phyloP scores from a whole-genome alignment of 2,797 vertebrate genomes.

The Eulemur mongoz region DNA sequence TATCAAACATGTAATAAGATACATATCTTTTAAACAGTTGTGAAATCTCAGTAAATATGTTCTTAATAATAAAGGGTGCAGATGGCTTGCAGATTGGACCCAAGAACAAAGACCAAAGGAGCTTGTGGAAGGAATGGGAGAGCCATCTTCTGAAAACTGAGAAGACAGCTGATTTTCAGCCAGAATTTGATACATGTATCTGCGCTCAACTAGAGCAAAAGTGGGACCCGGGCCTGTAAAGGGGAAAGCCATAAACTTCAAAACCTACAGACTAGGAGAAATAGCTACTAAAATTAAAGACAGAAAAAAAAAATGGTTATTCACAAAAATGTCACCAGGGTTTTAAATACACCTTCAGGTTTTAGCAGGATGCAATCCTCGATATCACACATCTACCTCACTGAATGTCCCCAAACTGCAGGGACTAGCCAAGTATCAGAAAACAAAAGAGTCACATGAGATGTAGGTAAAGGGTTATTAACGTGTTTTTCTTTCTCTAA shows the following conservation, averaged over 20 bases:
- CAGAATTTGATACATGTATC: constrained; percentile 79
- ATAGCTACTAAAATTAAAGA: constrained; percentile 28
- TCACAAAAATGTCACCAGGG: not conserved
- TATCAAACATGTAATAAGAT: constrained; percentile 85
- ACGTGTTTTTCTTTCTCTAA: constrained; percentile 70
- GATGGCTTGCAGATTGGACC: constrained; percentile 79
- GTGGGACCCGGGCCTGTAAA: constrained; percentile 57
- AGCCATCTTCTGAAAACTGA: constrained; percentile 77
- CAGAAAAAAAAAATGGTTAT: not conserved
- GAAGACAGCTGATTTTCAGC: constrained; percentile 72
- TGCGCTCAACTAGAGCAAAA: constrained; percentile 51
- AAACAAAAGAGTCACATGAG: constrained; percentile 68
- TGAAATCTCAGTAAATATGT: constrained; percentile 85
- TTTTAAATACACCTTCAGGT: not conserved
- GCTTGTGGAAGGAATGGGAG: constrained; percentile 67
- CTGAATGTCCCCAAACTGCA: not conserved
- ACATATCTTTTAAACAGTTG: constrained; percentile 85
- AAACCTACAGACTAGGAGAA: constrained; percentile 53
- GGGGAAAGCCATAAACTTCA: constrained; percentile 55
- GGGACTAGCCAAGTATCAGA: constrained; percentile 39
- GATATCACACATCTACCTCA: not conserved
- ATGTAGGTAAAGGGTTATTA: constrained; percentile 62
- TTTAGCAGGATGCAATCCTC: not conserved
- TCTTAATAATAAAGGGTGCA: constrained; percentile 83
- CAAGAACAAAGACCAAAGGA: constrained; percentile 74